A percentile compares a stretch with the other conserved stretches of the same genome.
phyloP scores from a whole-genome alignment of 2,113 vertebrate species.

The Misgurnus anguillicaudatus region DNA sequence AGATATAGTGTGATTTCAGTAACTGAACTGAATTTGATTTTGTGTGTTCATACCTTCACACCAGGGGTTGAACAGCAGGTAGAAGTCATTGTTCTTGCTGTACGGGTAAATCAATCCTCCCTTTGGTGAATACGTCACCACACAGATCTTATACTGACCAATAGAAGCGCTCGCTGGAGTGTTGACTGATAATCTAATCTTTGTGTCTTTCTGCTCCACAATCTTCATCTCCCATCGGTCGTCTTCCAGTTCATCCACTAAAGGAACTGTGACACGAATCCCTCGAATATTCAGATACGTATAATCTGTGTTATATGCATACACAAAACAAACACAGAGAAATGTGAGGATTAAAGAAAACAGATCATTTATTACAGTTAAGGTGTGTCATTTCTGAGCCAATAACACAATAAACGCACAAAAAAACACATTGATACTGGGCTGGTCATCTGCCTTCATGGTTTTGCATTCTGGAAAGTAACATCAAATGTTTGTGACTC shows the following conservation, averaged over 20 bases:
- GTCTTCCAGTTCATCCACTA: conserved; percentile 74
- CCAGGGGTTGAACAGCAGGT: conserved; percentile 90
- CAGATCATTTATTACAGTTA: no score
- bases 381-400: neutral
- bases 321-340: conserved; percentile 57
- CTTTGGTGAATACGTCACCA: conserved; percentile 65
- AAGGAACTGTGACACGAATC: conserved; percentile 65
- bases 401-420: no score
- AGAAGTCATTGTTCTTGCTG: conserved; percentile 70
- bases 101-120: conserved; percentile 64
- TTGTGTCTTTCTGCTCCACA: conserved; percentile 63
- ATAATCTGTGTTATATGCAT: conserved; percentile 61
- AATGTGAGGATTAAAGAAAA: neutral
- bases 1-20: neutral
- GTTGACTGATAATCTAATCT: conserved; percentile 72
- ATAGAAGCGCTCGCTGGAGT: conserved; percentile 76
- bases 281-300: conserved; percentile 81
- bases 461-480: neutral
- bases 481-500: neutral
- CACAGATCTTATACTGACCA: conserved; percentile 79
- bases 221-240: conserved; percentile 82
- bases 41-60: conserved; percentile 14
- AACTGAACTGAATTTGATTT: fast-evolving
- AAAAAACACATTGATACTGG: no score
- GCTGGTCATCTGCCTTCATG: neutral